These are phyloP conservation scores for Eristalis intricaria DNA, from an alignment of 2,888 invertebrate genomes.

Conservation along the genomic window DNA sequence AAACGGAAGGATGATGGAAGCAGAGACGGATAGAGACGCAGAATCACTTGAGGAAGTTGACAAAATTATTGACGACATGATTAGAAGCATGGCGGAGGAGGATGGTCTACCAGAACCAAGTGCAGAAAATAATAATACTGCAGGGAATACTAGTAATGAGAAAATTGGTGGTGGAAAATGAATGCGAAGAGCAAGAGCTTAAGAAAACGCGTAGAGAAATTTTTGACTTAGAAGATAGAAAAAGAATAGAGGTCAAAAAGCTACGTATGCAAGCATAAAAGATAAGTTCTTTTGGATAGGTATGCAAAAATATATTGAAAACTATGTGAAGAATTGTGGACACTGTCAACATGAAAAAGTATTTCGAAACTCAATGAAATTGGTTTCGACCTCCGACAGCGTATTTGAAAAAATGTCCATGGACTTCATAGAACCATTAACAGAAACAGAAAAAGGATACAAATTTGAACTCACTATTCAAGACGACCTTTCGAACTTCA, in stretches of 20 bases:
- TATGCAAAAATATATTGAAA: slow-evolving; percentile 5
- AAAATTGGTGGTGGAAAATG: too few species aligned
- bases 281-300: slow-evolving; percentile 3
- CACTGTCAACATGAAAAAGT: background rate
- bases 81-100: background rate
- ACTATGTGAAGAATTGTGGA: background rate
- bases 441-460: background rate
- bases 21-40: background rate
- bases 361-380: background rate
- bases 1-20: too few species aligned
- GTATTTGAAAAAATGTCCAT: background rate
- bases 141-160: background rate
- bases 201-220: background rate
- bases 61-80: background rate
- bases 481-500: background rate
- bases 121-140: too few species aligned
- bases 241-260: background rate
- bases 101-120: background rate
- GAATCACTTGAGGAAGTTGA: background rate
- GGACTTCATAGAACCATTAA: background rate
- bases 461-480: background rate
- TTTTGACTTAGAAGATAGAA: background rate
- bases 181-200: too few species aligned
- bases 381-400: background rate
- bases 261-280: slow-evolving; percentile 1